A percentile compares a stretch with the other conserved stretches of the same genome.
Evolutionary conservation across 2,888 invertebrate genomes (phyloP).

Genomic region (Synergus itoensis): DNA sequence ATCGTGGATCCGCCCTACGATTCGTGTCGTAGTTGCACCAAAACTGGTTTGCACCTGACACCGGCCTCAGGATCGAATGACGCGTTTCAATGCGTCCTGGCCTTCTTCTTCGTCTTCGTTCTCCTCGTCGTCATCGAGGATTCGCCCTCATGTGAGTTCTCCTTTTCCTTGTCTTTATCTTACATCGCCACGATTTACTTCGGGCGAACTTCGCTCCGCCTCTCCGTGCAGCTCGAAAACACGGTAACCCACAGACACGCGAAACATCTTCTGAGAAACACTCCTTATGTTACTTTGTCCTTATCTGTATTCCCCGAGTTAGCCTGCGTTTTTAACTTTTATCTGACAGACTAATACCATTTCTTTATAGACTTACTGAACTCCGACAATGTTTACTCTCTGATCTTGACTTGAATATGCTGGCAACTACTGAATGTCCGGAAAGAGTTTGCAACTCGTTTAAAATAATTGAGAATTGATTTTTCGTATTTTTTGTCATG

Average conservation of each 20-base stretch:
- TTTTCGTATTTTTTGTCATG: background rate
- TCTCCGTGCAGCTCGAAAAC: slow-evolving; percentile 49
- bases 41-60: slow-evolving; percentile 78
- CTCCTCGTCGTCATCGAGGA: slow-evolving; percentile 49
- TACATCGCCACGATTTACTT: slow-evolving; percentile 52
- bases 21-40: slow-evolving; percentile 53
- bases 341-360: slow-evolving; percentile 34
- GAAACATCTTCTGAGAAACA: slow-evolving; percentile 38
- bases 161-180: slow-evolving; percentile 47
- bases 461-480: background rate
- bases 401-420: no score
- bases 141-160: slow-evolving; percentile 53
- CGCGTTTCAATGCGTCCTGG: slow-evolving; percentile 73
- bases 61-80: slow-evolving; percentile 75
- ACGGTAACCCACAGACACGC: slow-evolving; percentile 33
- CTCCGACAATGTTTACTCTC: background rate
- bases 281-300: slow-evolving; percentile 29
- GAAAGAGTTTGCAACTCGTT: background rate
- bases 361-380: background rate
- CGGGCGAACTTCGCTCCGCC: slow-evolving; percentile 26
- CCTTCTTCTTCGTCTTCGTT: slow-evolving; percentile 45
- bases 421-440: background rate
- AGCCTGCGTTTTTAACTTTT: slow-evolving; percentile 12
- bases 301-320: slow-evolving; percentile 8
- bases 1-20: slow-evolving; percentile 52